phyloP scores from a whole-genome alignment of 2,113 vertebrate species.

The Nannospalax galili region DNA sequence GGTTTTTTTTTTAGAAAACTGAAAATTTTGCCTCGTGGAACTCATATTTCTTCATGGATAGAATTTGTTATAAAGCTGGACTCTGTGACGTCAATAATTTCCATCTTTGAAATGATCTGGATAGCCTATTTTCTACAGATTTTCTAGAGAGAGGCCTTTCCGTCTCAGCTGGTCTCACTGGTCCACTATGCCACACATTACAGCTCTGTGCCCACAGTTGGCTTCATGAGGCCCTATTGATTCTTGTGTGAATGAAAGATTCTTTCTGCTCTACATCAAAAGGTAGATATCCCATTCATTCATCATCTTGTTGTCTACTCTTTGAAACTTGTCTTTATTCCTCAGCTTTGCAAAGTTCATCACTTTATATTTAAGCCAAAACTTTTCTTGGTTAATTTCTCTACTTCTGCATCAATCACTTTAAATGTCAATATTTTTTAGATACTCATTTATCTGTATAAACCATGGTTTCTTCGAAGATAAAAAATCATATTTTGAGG shows the following conservation, averaged over 20 bases:
- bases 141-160: not conserved
- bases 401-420: not conserved
- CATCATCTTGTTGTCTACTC: not conserved
- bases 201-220: not conserved
- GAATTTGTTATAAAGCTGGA: not conserved
- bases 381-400: not conserved
- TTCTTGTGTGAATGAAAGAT: not conserved
- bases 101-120: not conserved
- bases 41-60: slow-evolving; percentile 22
- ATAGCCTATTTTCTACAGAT: not conserved
- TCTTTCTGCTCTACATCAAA: not conserved
- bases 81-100: not conserved
- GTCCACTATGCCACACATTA: not conserved
- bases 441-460: not conserved
- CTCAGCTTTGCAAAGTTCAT: not conserved
- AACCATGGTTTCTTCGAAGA: not conserved
- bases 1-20: not conserved
- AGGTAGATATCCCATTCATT: not conserved
- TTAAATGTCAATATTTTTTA: not conserved
- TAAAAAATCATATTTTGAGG: too few species aligned
- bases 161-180: not conserved
- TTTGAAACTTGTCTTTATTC: not conserved
- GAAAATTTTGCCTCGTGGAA: not conserved
- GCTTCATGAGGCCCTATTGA: not conserved
- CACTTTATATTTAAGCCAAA: not conserved